Percentiles rank a stretch among this genome's conserved stretches.
Conservation (phyloP, 2,888 invertebrate species). For the Entomobrya multifasciata region DNA sequence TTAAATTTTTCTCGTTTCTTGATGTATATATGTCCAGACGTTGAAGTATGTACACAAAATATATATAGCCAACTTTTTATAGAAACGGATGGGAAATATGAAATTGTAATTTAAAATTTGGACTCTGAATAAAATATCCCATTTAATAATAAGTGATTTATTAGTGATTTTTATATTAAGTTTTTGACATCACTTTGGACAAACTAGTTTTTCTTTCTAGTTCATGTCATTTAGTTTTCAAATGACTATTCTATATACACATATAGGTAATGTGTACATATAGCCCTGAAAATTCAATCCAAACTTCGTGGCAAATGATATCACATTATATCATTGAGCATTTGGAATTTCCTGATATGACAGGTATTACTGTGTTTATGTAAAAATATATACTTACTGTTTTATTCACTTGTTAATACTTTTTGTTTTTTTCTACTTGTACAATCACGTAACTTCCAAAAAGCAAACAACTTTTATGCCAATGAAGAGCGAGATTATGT, state of each 20-base stretch:
- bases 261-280: not conserved
- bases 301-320: too few species aligned
- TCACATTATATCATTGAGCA: too few species aligned
- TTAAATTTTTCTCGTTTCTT: too few species aligned
- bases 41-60: not conserved
- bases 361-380: conserved; percentile 27
- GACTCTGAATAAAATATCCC: too few species aligned
- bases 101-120: too few species aligned
- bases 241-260: not conserved
- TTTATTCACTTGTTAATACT: conserved; percentile 7
- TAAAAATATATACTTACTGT: conserved; percentile 7
- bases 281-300: too few species aligned
- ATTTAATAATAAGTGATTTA: too few species aligned
- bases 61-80: too few species aligned
- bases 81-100: too few species aligned
- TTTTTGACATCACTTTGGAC: conserved; percentile 39
- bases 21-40: too few species aligned
- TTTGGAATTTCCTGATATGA: too few species aligned
- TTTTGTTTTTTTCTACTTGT: not conserved
- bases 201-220: conserved; percentile 21
- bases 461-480: conserved; percentile 11
- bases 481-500: not conserved
- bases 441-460: not conserved
- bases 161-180: conserved; percentile 31
- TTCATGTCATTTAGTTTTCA: not conserved